Evolutionary conservation across 2,888 invertebrate species (phyloP).

Genomic region (Acleris cristana): DNA sequence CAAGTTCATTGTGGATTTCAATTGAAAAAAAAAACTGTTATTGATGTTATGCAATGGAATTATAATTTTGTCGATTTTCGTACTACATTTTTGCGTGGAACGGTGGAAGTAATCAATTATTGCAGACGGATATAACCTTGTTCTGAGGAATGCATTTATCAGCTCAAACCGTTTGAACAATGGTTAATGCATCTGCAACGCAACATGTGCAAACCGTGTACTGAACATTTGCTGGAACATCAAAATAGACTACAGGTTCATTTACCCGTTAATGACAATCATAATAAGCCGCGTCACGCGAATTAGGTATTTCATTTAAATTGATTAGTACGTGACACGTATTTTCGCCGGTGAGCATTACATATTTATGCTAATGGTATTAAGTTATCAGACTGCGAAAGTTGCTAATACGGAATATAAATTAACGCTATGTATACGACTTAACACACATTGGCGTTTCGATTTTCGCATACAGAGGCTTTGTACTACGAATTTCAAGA

Average conservation of each 20-base stretch:
- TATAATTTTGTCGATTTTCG: neutral
- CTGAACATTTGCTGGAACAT: conserved; percentile 10
- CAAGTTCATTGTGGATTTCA: conserved; percentile 37
- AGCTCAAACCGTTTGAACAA: conserved; percentile 15
- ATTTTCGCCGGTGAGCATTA: conserved; percentile 13
- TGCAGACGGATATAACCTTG: conserved; percentile 15
- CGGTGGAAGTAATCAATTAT: neutral
- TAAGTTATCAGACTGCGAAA: conserved; percentile 3
- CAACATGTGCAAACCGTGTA: neutral
- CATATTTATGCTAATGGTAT: conserved; percentile 14
- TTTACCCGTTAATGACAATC: conserved; percentile 55
- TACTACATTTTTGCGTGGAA: neutral
- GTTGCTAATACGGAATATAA: neutral
- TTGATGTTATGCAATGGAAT: too few species aligned
- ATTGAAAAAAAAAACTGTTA: neutral
- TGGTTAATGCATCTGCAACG: conserved; percentile 11
- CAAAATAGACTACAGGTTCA: conserved; percentile 46
- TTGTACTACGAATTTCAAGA: neutral
- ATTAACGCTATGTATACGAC: too few species aligned
- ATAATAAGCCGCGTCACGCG: conserved; percentile 49
- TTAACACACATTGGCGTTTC: too few species aligned
- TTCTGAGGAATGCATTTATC: conserved; percentile 10
- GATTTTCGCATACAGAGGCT: too few species aligned
- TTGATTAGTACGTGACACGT: conserved; percentile 47
- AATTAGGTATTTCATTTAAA: conserved; percentile 50